phyloP scores from a whole-genome alignment of 2,797 vertebrate genomes.

The Melanotaenia maccullochi region DNA sequence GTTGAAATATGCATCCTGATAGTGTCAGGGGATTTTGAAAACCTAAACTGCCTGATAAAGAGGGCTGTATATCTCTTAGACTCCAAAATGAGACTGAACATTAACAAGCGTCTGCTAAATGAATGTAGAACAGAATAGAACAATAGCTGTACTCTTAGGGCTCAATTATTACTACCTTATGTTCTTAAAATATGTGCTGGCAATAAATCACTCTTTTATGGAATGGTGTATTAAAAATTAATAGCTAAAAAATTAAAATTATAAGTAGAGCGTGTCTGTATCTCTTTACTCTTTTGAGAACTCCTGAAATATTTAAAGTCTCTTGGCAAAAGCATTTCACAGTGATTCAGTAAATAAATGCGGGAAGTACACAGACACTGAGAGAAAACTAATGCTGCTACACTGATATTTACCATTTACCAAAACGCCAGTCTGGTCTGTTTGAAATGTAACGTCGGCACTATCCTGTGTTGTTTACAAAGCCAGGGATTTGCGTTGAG shows the following conservation, averaged over 20 bases:
- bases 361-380: conserved; percentile 39
- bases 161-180: conserved; percentile 35
- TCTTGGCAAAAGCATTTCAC: conserved; percentile 49
- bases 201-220: conserved; percentile 70
- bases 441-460: conserved; percentile 41
- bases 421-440: conserved; percentile 21
- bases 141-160: conserved; percentile 35
- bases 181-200: conserved; percentile 76
- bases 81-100: conserved; percentile 44
- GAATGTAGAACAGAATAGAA: too few relatives aligned
- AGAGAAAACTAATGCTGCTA: conserved; percentile 35
- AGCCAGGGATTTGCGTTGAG: conserved; percentile 33
- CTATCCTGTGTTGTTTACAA: conserved; percentile 30
- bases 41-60: conserved; percentile 45
- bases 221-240: conserved; percentile 64
- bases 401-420: conserved; percentile 51
- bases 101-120: conserved; percentile 10
- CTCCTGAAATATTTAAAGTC: conserved; percentile 79
- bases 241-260: conserved; percentile 66
- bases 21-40: conserved; percentile 26
- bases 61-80: conserved; percentile 39
- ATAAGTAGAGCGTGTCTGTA: conserved; percentile 69
- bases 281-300: conserved; percentile 70
- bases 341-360: conserved; percentile 60
- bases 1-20: conserved; percentile 35